Conservation (phyloP, 2,113 vertebrate species). For the Vombatus ursinus region DNA sequence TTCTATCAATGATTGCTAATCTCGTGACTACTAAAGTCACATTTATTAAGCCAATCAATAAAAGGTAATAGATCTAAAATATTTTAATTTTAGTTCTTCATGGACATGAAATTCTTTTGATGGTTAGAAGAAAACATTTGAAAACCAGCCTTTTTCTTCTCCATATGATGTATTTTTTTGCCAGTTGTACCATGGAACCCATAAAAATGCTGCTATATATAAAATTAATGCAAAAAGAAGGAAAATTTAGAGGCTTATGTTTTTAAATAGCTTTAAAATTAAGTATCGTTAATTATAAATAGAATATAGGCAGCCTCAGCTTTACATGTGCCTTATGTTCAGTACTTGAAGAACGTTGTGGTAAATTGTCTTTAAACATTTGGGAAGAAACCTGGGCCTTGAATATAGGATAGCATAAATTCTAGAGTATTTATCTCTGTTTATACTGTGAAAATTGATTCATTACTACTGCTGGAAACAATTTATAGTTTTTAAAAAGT, state of each 20-base stretch:
- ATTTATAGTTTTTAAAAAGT: background rate
- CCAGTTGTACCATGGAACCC: background rate
- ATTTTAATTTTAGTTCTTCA: background rate
- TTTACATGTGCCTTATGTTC: slow-evolving; percentile 8
- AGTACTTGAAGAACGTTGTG: background rate
- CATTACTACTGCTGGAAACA: slow-evolving; percentile 31
- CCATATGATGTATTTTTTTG: slow-evolving; percentile 27
- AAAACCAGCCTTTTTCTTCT: background rate
- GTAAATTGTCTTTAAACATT: slow-evolving; percentile 17
- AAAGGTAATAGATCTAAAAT: background rate
- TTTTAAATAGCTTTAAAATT: slow-evolving; percentile 40
- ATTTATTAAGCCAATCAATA: background rate
- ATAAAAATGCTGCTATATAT: slow-evolving; percentile 5
- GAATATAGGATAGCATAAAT: slow-evolving; percentile 15
- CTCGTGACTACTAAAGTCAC: background rate
- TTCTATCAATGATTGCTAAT: background rate
- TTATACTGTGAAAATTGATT: background rate
- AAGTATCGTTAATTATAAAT: background rate
- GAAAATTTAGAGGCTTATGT: slow-evolving; percentile 11
- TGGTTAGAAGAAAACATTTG: background rate
- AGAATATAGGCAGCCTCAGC: slow-evolving; percentile 18
- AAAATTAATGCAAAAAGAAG: slow-evolving; percentile 38
- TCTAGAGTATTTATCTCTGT: background rate
- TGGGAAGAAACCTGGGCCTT: background rate
- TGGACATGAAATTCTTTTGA: background rate